Base-by-base conservation (phyloP, 2,113 vertebrate genomes). In the Sinosuthora webbiana region DNA sequence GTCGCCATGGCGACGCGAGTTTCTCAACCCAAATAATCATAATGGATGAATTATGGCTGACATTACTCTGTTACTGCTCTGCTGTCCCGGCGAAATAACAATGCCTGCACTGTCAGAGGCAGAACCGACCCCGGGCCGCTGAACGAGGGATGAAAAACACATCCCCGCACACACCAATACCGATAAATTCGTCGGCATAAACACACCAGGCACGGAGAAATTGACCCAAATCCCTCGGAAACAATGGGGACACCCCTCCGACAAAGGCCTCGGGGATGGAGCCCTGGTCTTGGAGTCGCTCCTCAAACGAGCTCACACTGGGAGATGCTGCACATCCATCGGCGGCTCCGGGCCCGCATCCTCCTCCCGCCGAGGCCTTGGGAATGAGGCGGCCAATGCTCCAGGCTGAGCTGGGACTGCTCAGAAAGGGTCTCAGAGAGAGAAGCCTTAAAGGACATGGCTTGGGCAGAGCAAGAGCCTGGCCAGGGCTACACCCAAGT, bases 41-140 rank as follows among this genome's bases (percentile, higher is more conserved):
- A 93, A 92, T 83, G 90, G 87, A 93, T 92, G 92, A 96, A 94
- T 97, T 89, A 92, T 93, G 78, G 75, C 88, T 89, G 89, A 95
- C 90, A 82, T 89, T 88, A 95, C 93, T 95, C 95, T 93, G 77
- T 94, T 95, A 92, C 89, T 93, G 94, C 94, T 95, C 93, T 89
- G 93, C 94, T 91, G 92, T 94, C 92, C 95, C 95, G 88, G 95
- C 91, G 97, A 97, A 97, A 93, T 35, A 97, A 95, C 96, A 97
- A 89, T 55, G 95, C 93, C 89, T 93, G 91, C 92, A 93, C 64
- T 91, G 92, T 96, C 94, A 63, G 28, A 75, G 77, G 52, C 22
- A 85, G 89, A 92, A 94, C 19, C 18, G 91, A 94, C 35, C 94
- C 94, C 94, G 11, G 39, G 55, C 84, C 77, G 37, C n/a, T 62